Evolutionary conservation across 2,888 invertebrate species (phyloP), one percentile per base, ranked within the genome.

Genomic region (Nemapogon koenigi): DNA sequence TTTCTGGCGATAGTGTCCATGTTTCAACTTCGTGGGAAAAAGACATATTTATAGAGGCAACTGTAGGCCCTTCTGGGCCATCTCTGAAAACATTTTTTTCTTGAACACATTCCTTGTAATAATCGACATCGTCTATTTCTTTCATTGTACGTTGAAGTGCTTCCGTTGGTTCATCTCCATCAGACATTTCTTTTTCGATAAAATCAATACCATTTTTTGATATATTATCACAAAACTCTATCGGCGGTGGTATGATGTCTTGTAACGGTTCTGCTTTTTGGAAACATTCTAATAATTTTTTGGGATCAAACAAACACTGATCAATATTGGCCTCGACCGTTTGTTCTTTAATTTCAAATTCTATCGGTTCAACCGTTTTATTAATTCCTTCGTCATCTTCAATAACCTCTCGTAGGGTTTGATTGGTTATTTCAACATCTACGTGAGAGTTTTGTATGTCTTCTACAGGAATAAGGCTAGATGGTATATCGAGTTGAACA

Each of bases 261-360:
- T 49, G 48, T 4, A 22, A 15, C 4, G 51, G 47, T n/a, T 50
- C 44, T 19, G 52, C 49, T 16, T 51, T 48, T 39, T 41, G 47
- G 25, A 55, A 50, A 48, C 50, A 52, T 50, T 69, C 59, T 37
- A 78, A 48, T 28, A 78, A 49, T 26, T 54, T 57, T 57, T 61
- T 68, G 3, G 76, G 76, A 48, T 76, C 55, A 27, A 78, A 59
- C 62, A 75, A 58, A 10, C 37, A 40, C 22, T 28, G 35, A 31
- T 38, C 35, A 10, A 41, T 18, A 6, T 26, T 17, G 11, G 8
- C 28, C 26, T 37, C 16, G 8, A 11, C 7, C 10, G 16, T 28
- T 8, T 17, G 8, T 11, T 4, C 14, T 3, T 15, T 11, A 30
- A 17, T 11, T 16, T 56, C 51, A 14, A 59, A 53, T 40, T 61